Percentiles rank a stretch among this genome's conserved stretches.
phyloP scores from a whole-genome alignment of 1,140 invertebrate species.

The Drosophila nasuta region DNA sequence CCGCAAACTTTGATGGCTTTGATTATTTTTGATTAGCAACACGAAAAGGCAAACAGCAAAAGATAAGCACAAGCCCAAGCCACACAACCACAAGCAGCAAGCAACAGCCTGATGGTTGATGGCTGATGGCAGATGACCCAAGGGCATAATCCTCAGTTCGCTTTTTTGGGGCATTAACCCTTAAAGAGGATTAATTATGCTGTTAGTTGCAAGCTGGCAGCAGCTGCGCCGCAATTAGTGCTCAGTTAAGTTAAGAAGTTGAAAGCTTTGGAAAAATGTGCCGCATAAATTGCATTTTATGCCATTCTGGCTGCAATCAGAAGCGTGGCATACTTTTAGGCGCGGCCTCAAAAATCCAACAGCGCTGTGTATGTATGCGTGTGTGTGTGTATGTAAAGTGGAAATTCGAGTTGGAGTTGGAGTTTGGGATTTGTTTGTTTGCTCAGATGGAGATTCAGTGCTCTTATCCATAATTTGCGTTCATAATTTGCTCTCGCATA shows the following conservation, averaged over 20 bases:
- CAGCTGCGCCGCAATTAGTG: conserved; percentile 63
- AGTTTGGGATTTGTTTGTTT: conserved; percentile 33
- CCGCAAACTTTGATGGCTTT: conserved; percentile 31
- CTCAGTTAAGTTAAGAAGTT: conserved; percentile 21
- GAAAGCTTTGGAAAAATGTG: conserved; percentile 22
- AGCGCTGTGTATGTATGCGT: not conserved
- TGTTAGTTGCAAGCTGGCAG: conserved; percentile 52
- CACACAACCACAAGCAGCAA: too few relatives aligned
- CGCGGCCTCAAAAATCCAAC: conserved; percentile 1
- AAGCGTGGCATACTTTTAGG: conserved; percentile 41
- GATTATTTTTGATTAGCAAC: conserved; percentile 37
- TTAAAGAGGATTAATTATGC: conserved; percentile 66
- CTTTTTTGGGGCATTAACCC: conserved; percentile 11
- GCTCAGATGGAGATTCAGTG: conserved; percentile 1
- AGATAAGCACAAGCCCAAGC: too few relatives aligned
- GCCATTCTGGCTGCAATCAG: conserved; percentile 32
- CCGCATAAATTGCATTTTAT: conserved; percentile 47
- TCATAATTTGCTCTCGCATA: conserved; percentile 40
- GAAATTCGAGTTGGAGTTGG: not conserved
- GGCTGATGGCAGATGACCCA: not conserved
- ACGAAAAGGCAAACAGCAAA: conserved; percentile 5
- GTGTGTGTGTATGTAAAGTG: not conserved
- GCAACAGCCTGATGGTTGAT: too few relatives aligned
- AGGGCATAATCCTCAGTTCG: conserved; percentile 3
- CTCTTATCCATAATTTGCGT: conserved; percentile 35